Conservation (phyloP, 2,797 vertebrate genomes). For the Calcarius lapponicus region DNA sequence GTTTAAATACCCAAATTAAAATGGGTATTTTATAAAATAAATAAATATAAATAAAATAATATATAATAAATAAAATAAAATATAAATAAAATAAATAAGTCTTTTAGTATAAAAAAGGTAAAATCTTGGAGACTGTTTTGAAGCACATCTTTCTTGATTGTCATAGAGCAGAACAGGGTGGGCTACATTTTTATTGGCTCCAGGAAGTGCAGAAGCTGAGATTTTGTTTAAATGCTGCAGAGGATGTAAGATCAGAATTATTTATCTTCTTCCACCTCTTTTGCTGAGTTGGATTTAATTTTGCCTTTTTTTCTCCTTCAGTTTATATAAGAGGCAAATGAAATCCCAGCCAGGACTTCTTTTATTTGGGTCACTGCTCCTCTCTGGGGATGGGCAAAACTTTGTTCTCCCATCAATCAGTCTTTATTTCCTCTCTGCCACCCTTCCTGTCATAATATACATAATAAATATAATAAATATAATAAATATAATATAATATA, state of each 20-base stretch:
- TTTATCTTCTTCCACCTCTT: background rate
- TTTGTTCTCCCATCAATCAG: background rate
- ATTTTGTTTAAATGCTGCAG: background rate
- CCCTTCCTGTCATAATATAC: background rate
- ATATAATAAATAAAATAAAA: too few species aligned
- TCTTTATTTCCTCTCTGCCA: background rate
- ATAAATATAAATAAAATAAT: too few species aligned
- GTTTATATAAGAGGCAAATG: background rate
- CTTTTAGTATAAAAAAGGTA: background rate
- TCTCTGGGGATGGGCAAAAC: background rate
- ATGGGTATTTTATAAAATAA: background rate
- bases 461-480: too few species aligned
- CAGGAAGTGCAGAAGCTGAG: background rate
- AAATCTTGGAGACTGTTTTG: background rate
- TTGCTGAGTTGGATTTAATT: background rate
- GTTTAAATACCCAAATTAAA: background rate
- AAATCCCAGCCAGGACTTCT: background rate
- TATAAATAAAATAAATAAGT: too few species aligned
- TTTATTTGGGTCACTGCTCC: background rate
- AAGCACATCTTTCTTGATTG: background rate
- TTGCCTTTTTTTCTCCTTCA: background rate
- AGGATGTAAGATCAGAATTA: background rate
- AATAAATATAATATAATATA: background rate
- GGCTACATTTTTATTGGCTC: background rate
- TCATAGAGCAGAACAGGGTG: background rate